Percentiles rank a stretch among this genome's conserved stretches.
These are phyloP conservation scores for Odocoileus hemionus DNA, from an alignment of 2,113 vertebrate species.

Conservation along the genomic window DNA sequence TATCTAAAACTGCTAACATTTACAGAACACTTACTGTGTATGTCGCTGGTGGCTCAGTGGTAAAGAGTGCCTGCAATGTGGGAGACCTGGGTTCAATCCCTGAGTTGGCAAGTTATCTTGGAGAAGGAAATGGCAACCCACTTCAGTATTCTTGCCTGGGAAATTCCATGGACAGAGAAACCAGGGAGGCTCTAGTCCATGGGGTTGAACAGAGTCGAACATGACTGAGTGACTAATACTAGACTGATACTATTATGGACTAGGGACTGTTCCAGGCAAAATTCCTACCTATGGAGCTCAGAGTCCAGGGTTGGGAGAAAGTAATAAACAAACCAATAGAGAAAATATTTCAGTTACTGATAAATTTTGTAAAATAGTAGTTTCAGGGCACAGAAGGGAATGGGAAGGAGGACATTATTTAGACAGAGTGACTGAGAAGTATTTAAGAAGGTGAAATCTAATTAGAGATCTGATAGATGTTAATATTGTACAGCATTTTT, in stretches of 20 bases:
- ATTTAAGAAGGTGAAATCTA: not conserved
- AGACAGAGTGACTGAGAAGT: not conserved
- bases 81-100: not conserved
- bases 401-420: not conserved
- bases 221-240: not conserved
- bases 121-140: not conserved
- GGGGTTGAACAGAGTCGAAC: not conserved
- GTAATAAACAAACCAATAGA: not conserved
- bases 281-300: not conserved
- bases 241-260: not conserved
- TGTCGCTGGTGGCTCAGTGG: not conserved
- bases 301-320: not conserved
- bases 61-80: not conserved
- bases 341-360: not conserved
- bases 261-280: not conserved
- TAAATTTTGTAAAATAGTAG: not conserved
- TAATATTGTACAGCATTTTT: not conserved
- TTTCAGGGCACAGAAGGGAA: not conserved
- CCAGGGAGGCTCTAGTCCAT: not conserved
- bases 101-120: not conserved
- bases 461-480: not conserved
- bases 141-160: not conserved
- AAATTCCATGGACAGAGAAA: not conserved
- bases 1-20: not conserved
- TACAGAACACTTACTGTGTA: not conserved